Evolutionary conservation across 2,113 vertebrate genomes (phyloP).

Genomic region (Dermatemys mawii): DNA sequence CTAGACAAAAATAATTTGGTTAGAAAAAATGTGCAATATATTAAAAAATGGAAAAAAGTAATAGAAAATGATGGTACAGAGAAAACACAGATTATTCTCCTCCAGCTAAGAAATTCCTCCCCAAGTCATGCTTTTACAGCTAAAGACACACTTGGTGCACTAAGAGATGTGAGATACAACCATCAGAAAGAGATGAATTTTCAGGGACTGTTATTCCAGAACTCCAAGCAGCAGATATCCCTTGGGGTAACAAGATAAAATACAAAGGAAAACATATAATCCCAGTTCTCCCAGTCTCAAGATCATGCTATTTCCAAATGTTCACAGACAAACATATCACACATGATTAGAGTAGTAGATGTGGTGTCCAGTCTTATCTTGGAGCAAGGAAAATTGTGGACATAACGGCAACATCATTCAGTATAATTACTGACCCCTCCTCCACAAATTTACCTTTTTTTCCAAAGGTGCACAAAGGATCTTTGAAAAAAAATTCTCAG

Average conservation of each 20-base stretch:
- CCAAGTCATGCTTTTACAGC: background rate
- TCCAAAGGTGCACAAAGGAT: background rate
- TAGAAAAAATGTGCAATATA: conserved; percentile 60
- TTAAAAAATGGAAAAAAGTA: conserved; percentile 26
- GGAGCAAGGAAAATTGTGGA: background rate
- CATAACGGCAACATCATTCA: background rate
- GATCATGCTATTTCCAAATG: background rate
- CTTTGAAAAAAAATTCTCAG: background rate
- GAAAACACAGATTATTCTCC: background rate
- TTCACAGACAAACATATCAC: accelerated
- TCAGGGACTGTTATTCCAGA: background rate
- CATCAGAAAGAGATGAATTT: background rate
- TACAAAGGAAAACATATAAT: background rate
- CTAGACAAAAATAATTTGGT: conserved; percentile 69
- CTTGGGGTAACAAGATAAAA: accelerated
- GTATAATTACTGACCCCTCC: background rate
- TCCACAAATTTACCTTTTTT: background rate
- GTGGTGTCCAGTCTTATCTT: accelerated
- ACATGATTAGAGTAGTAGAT: accelerated
- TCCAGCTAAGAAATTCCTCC: background rate
- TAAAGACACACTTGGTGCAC: background rate
- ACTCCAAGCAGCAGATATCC: background rate
- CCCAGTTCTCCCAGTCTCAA: accelerated
- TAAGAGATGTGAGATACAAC: background rate
- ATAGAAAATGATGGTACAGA: conserved; percentile 24